phyloP scores from a whole-genome alignment of 2,113 vertebrate genomes.

The Dicerorhinus sumatrensis region DNA sequence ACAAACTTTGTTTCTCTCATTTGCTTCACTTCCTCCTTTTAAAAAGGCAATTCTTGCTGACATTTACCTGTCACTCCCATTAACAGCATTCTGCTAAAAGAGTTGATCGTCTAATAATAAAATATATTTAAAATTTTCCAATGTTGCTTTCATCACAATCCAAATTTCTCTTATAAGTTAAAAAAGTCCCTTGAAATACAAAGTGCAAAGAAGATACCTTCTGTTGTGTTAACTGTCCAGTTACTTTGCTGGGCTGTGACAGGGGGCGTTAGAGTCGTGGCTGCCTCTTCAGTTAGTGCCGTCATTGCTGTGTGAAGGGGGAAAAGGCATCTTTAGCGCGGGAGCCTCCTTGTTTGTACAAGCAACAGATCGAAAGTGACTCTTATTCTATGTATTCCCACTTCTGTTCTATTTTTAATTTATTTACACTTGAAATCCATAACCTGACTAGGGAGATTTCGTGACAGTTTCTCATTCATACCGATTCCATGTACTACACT shows the following conservation, averaged over 20 bases:
- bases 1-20: background rate
- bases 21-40: background rate
- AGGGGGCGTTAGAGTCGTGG: constrained; percentile 56
- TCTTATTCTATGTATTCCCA: background rate
- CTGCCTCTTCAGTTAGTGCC: constrained; percentile 79
- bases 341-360: background rate
- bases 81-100: background rate
- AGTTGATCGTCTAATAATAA: background rate
- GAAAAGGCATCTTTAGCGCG: constrained; percentile 63
- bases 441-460: background rate
- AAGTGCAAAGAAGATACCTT: constrained; percentile 84
- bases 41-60: background rate
- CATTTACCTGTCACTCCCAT: constrained; percentile 30
- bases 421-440: constrained; percentile 2
- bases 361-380: background rate
- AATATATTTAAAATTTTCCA: background rate
- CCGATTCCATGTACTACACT: background rate
- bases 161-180: background rate
- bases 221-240: constrained; percentile 82
- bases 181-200: constrained; percentile 4
- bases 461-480: background rate
- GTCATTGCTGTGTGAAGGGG: constrained; percentile 84
- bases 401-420: background rate
- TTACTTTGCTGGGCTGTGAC: constrained; percentile 76
- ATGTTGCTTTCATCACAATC: background rate